phyloP scores from a whole-genome alignment of 1,140 invertebrate genomes.

The Drosophila yakuba region DNA sequence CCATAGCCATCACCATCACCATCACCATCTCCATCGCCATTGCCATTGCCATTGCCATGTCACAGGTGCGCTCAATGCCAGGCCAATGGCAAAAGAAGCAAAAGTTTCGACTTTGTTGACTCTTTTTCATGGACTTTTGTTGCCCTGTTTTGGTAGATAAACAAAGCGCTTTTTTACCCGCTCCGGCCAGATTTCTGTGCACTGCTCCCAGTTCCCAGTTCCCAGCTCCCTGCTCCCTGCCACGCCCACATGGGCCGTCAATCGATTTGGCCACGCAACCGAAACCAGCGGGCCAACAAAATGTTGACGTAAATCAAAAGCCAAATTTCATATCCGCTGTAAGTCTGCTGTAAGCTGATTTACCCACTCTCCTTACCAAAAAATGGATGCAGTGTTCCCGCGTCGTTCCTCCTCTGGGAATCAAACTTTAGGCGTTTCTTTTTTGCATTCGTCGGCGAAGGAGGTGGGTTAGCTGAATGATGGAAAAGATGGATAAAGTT shows the following conservation, averaged over 20 bases:
- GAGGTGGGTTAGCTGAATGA: background rate
- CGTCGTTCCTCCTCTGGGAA: background rate
- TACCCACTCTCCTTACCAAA: conserved; percentile 29
- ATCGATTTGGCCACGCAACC: conserved; percentile 68
- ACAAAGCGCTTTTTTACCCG: conserved; percentile 71
- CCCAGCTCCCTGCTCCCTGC: conserved; percentile 6
- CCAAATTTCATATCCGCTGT: conserved; percentile 82
- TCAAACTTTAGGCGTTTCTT: conserved; percentile 53
- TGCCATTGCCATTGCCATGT: conserved; percentile 38
- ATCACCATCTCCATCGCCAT: no score
- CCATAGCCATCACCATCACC: background rate
- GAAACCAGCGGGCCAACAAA: conserved; percentile 55
- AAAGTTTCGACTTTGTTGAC: conserved; percentile 64
- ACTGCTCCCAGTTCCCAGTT: background rate
- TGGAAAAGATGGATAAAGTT: background rate
- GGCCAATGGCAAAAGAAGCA: conserved; percentile 41
- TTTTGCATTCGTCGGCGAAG: background rate
- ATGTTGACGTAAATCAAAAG: conserved; percentile 82
- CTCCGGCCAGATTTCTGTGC: conserved; percentile 1
- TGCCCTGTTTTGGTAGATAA: conserved; percentile 73
- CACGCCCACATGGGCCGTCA: conserved; percentile 49
- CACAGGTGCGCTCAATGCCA: conserved; percentile 77
- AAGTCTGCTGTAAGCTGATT: conserved; percentile 82
- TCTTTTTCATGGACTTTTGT: conserved; percentile 57
- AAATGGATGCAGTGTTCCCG: conserved; percentile 12